Evolutionary conservation across 2,888 invertebrate species (phyloP), one percentile per base, ranked within the genome.

Genomic region (Panopea generosa): DNA sequence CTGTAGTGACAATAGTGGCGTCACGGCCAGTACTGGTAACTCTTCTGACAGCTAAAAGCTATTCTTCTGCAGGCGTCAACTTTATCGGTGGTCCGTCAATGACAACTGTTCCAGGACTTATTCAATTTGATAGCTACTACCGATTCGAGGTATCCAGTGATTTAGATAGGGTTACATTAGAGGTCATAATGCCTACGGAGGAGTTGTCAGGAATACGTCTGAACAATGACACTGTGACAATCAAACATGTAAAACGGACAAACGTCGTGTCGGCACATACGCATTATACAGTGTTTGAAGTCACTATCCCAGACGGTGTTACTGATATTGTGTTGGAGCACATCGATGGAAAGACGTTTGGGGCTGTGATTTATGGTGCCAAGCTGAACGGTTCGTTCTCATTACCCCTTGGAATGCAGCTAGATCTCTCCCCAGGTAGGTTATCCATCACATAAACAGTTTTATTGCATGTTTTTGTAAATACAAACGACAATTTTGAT

Each of bases 301-400:
- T 50, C 2, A 20, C 49, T 2, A 9, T 62, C 20, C 27, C 62
- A 2, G 62, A 33, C 6, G 24, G 16, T 22, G 33, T 20, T 18
- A 38, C 50, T 16, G 38, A 50, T 4, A 16, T 52, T 7, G 38
- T 49, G 29, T 22, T 72, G 6, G 52, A 20, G 6, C 72, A 72
- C 49, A 26, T 27, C 3, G 27, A 38, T 0, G 60, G 60, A 11
- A 43, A 65, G 4, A 38, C 57, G 6, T 75, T 75, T 60, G 75
- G 69, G 6, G 75, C 69, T 18, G 33, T 75, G 38, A 38, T 75
- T n/a, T 75, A 65, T 29, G 68, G 75, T 2, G 63, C 53, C 20
- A 60, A 50, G 9, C 22, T 59, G n/a, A 27, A 50, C 27, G 59
- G 61, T 4, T 18, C 69, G 0, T 59, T 75, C 24, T 68, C 69